A percentile compares a stretch with the other conserved stretches of the same genome.
These are phyloP conservation scores for Diadophis punctatus DNA, from an alignment of 2,113 vertebrate genomes.

Conservation along the genomic window DNA sequence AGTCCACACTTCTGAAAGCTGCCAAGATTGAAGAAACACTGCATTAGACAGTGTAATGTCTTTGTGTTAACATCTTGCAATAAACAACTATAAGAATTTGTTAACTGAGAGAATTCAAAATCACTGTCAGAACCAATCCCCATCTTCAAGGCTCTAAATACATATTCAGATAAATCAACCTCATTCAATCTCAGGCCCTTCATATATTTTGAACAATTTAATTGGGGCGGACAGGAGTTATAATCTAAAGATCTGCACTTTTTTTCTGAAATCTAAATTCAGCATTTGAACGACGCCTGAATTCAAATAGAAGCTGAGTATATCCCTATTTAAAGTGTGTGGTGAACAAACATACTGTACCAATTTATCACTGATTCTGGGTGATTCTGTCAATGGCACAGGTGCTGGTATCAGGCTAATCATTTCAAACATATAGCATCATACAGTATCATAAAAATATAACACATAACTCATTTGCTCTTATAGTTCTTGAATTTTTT, in stretches of 20 bases:
- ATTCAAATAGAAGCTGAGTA: constrained; percentile 19
- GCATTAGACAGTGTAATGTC: neutral
- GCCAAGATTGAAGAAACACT: neutral
- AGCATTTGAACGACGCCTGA: neutral
- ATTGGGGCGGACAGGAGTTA: neutral
- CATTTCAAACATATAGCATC: constrained; percentile 12
- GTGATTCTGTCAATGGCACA: neutral
- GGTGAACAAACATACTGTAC: constrained; percentile 16
- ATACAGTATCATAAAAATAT: constrained; percentile 24
- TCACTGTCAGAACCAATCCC: neutral
- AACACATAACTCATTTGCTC: neutral
- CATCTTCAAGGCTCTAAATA: neutral
- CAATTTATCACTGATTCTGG: neutral
- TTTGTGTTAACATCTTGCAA: neutral
- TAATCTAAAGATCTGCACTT: neutral
- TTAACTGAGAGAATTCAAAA: neutral
- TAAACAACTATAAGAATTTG: neutral
- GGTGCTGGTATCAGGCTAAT: constrained; percentile 28
- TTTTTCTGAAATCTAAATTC: neutral
- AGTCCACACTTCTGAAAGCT: neutral
- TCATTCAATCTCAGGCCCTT: neutral
- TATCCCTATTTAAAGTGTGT: neutral
- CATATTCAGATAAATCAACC: neutral
- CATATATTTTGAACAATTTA: neutral
- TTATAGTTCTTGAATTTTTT: constrained; percentile 3